Conservation (phyloP, 2,797 vertebrate species). For the Acanthornis magna region DNA sequence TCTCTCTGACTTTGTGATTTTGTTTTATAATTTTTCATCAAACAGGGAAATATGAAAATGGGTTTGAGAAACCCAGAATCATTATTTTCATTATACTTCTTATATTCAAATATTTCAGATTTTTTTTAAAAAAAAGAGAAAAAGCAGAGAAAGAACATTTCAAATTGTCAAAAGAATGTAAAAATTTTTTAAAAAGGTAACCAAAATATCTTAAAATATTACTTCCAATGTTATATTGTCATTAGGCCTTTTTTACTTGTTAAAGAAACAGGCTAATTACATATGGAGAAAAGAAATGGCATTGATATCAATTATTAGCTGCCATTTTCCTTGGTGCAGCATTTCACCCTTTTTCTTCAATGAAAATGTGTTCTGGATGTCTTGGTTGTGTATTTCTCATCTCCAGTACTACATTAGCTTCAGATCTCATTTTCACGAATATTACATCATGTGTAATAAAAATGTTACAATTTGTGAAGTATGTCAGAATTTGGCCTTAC, state of each 20-base stretch:
- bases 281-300: not conserved
- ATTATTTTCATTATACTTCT: not conserved
- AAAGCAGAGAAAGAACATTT: not conserved
- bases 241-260: not conserved
- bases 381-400: not conserved
- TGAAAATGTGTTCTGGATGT: not conserved
- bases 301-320: not conserved
- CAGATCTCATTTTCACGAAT: not conserved
- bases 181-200: not conserved
- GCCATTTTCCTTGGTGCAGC: not conserved
- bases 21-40: not conserved
- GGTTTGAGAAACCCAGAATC: not conserved
- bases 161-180: not conserved
- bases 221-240: not conserved
- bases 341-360: not conserved
- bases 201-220: not conserved
- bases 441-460: not conserved
- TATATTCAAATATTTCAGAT: not conserved
- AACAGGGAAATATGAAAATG: not conserved
- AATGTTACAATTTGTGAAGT: not conserved
- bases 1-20: not conserved
- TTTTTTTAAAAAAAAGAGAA: fast-evolving
- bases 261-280: not conserved
- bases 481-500: not conserved
- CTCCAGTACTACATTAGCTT: not conserved